Percentiles rank a stretch among this genome's conserved stretches.
These are phyloP conservation scores for Agriopis leucophaearia DNA, from an alignment of 2,888 invertebrate genomes.

Conservation along the genomic window DNA sequence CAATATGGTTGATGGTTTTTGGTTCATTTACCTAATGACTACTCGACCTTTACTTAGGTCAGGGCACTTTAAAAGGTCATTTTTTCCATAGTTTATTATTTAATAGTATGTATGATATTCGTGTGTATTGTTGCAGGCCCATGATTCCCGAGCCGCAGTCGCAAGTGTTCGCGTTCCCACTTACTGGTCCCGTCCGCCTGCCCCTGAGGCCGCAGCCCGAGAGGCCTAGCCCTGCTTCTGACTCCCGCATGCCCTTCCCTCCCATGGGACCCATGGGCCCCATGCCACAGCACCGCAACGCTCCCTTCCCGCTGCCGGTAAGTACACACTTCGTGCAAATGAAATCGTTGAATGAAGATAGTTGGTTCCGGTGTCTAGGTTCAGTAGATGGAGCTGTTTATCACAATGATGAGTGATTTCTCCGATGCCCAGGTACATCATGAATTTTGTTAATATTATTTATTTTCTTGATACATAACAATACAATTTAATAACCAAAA, in stretches of 20 bases:
- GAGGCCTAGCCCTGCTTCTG: constrained; percentile 57
- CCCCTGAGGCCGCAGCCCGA: constrained; percentile 78
- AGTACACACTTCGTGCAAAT: constrained; percentile 52
- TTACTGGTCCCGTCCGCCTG: constrained; percentile 79
- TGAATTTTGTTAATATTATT: too few species aligned
- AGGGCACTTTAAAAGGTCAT: neutral
- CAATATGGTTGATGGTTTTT: neutral
- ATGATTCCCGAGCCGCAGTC: constrained; percentile 82
- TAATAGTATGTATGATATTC: neutral
- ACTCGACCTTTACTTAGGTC: neutral
- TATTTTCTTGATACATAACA: too few species aligned
- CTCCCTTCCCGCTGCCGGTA: constrained; percentile 77
- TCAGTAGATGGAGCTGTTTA: too few species aligned
- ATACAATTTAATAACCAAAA: too few species aligned
- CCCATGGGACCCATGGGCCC: constrained; percentile 56
- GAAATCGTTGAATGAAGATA: neutral
- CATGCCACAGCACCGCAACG: constrained; percentile 60
- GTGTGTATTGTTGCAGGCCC: constrained; percentile 55
- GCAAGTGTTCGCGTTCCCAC: constrained; percentile 82
- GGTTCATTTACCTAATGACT: constrained; percentile 1
- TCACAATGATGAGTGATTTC: neutral
- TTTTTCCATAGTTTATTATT: neutral
- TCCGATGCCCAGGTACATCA: too few species aligned
- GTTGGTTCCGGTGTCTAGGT: neutral
- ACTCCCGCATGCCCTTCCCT: constrained; percentile 64